phyloP scores from a whole-genome alignment of 2,113 vertebrate species.

The Aspidoscelis tigris region DNA sequence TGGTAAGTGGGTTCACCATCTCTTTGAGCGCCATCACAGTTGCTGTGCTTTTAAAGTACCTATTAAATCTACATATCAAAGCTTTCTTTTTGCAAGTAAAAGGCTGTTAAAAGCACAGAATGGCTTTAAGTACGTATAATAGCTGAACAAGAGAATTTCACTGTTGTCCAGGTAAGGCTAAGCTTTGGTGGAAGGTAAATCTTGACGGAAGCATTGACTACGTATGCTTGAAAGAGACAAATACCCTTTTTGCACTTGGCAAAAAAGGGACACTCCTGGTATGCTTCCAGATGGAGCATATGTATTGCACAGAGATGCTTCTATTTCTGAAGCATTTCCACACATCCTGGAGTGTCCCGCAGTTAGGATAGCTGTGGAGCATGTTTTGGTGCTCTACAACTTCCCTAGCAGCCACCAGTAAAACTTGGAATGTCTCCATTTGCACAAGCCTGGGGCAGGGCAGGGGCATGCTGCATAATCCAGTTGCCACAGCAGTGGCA shows the following conservation, averaged over 20 bases:
- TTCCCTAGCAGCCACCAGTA: too few species aligned
- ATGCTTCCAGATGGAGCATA: too few species aligned
- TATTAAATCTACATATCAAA: slow-evolving; percentile 1
- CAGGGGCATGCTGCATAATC: too few species aligned
- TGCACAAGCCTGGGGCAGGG: too few species aligned
- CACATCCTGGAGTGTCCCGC: too few species aligned
- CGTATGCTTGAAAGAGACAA: neutral
- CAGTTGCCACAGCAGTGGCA: too few species aligned
- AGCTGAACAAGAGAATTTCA: neutral
- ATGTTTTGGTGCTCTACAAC: too few species aligned
- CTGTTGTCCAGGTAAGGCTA: neutral
- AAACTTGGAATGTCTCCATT: too few species aligned
- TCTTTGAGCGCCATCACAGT: neutral
- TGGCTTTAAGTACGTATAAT: neutral
- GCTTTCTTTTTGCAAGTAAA: neutral
- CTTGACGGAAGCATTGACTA: neutral
- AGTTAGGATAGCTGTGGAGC: too few species aligned
- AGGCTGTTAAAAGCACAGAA: neutral
- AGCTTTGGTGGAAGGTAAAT: neutral
- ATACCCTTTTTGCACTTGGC: too few species aligned
- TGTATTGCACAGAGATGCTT: too few species aligned
- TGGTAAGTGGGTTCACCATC: neutral
- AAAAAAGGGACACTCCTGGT: neutral
- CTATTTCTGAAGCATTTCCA: too few species aligned
- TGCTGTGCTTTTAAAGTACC: neutral